Conservation (phyloP, 2,888 invertebrate species). For the Tetragonisca angustula region DNA sequence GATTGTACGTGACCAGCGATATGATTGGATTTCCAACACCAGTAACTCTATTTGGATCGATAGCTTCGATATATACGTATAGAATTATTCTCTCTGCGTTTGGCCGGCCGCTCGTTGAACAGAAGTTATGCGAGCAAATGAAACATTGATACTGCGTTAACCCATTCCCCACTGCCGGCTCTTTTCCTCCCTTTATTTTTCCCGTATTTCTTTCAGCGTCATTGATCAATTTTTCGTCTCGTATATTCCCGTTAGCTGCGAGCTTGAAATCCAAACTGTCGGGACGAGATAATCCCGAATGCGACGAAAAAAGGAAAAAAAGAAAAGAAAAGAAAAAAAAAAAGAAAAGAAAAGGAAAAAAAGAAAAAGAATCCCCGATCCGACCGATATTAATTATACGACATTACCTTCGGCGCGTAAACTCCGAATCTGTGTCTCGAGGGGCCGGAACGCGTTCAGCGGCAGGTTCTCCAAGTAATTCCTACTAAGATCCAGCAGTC, state of each 20-base stretch:
- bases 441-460: constrained; percentile 90
- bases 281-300: neutral
- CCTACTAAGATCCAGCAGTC: constrained; percentile 91
- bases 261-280: neutral
- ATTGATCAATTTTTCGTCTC: neutral
- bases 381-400: neutral
- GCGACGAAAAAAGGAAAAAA: too few relatives aligned
- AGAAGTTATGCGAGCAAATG: constrained; percentile 29
- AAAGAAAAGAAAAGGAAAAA: too few relatives aligned
- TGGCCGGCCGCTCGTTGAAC: constrained; percentile 5
- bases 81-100: constrained; percentile 45
- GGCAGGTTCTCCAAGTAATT: constrained; percentile 94
- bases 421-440: constrained; percentile 93
- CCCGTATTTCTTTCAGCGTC: neutral
- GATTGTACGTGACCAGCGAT: constrained; percentile 68
- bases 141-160: constrained; percentile 37
- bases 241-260: neutral
- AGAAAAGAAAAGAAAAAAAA: too few relatives aligned
- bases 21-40: constrained; percentile 65
- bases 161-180: neutral
- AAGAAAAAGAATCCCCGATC: neutral
- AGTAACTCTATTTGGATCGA: constrained; percentile 67
- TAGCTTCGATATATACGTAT: constrained; percentile 47
- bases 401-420: constrained; percentile 92
- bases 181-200: neutral